Percentiles rank a stretch among this genome's conserved stretches.
phyloP scores from a whole-genome alignment of 2,113 vertebrate genomes.

The Aspiorhynchus laticeps region DNA sequence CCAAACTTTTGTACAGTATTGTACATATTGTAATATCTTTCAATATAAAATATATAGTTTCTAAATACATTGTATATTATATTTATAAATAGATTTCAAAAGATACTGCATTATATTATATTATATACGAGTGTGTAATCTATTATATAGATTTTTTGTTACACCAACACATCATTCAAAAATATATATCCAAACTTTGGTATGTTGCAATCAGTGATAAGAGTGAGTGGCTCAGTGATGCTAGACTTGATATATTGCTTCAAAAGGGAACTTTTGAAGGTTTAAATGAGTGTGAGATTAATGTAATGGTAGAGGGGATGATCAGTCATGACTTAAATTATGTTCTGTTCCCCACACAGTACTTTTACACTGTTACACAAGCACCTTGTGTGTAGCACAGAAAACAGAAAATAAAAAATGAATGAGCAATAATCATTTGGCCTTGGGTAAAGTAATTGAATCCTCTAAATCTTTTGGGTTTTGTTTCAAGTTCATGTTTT shows the following conservation, averaged over 20 bases:
- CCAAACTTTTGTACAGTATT: neutral
- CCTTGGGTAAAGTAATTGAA: neutral
- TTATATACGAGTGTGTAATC: too few relatives aligned
- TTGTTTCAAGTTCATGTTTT: too few relatives aligned
- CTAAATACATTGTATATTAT: too few relatives aligned
- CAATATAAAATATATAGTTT: too few relatives aligned
- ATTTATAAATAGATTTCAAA: too few relatives aligned
- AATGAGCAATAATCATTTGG: neutral
- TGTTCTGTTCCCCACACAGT: neutral
- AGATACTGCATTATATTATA: too few relatives aligned
- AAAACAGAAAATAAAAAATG: neutral
- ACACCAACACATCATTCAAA: neutral
- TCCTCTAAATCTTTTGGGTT: neutral
- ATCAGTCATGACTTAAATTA: neutral
- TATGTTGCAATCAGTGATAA: neutral
- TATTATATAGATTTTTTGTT: neutral
- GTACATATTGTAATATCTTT: too few relatives aligned
- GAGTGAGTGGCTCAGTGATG: neutral
- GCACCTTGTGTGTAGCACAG: neutral
- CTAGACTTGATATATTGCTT: neutral
- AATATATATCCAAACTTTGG: neutral
- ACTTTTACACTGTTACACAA: neutral
- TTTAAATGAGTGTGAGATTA: constrained; percentile 3
- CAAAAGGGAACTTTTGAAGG: neutral
- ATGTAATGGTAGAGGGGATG: neutral